Percentiles rank a stretch among this genome's conserved stretches.
Conservation (phyloP, 2,113 vertebrate genomes). For the Myrmecophaga tridactyla region DNA sequence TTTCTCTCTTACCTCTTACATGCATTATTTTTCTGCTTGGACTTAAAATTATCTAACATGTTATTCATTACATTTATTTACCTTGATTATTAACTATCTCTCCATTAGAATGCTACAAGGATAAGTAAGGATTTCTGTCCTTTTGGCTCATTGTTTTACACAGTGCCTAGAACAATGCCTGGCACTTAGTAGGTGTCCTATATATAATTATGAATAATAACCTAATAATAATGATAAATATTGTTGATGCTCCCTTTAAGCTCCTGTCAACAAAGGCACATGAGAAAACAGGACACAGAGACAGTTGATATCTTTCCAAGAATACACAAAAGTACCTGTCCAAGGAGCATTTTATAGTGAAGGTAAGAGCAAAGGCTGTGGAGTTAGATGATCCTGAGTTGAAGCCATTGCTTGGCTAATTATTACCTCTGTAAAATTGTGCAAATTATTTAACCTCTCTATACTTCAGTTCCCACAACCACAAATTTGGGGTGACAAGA, state of each 20-base stretch:
- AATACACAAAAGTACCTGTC: background rate
- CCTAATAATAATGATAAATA: background rate
- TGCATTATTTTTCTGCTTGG: background rate
- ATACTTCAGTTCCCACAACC: background rate
- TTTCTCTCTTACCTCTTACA: background rate
- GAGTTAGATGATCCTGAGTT: background rate
- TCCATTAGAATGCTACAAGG: background rate
- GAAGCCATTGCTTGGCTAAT: background rate
- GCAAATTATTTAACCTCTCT: background rate
- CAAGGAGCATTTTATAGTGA: background rate
- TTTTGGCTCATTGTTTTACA: background rate
- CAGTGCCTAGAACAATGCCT: background rate
- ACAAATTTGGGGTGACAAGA: background rate
- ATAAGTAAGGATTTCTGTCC: background rate
- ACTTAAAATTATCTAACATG: background rate
- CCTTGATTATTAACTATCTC: background rate
- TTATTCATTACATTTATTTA: background rate
- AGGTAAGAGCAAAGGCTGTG: background rate
- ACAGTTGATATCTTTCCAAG: background rate
- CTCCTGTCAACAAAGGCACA: background rate
- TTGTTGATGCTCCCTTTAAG: background rate
- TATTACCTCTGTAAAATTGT: background rate
- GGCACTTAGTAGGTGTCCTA: background rate
- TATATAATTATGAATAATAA: background rate
- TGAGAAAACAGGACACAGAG: background rate